Percentiles rank a stretch among this genome's conserved stretches.
Evolutionary conservation across 37 sponge, comb jelly and placozoan genomes (phyloP).

Genomic region (Bolinopsis microptera): DNA sequence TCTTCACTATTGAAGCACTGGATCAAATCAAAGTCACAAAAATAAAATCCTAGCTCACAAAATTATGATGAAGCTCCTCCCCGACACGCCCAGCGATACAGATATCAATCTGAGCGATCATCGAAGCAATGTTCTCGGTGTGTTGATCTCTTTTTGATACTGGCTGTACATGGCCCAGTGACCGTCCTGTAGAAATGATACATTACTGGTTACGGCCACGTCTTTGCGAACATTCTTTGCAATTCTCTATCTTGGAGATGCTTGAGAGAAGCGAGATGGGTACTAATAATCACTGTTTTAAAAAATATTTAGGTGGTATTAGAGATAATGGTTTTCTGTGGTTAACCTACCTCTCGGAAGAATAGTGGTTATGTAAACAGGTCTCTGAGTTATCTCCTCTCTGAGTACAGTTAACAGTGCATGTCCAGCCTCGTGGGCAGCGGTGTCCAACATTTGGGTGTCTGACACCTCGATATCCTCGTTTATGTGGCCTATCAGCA

Average conservation of each 20-base stretch:
- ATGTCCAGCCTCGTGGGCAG: constrained; percentile 59
- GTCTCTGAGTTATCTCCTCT: constrained; percentile 34
- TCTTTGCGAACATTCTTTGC: too few relatives aligned
- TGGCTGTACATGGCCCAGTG: constrained; percentile 53
- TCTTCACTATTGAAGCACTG: too few relatives aligned
- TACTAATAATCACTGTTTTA: too few relatives aligned
- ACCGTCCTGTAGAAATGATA: too few relatives aligned
- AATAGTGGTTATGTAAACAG: constrained; percentile 51
- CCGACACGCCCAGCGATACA: constrained; percentile 19
- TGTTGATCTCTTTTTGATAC: constrained; percentile 9
- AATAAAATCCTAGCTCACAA: constrained; percentile 33
- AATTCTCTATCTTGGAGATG: too few relatives aligned
- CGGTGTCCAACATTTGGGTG: not conserved
- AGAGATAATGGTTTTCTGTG: too few relatives aligned
- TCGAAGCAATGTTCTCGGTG: constrained; percentile 20
- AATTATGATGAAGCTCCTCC: constrained; percentile 24
- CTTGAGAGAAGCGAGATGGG: too few relatives aligned
- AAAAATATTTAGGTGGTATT: too few relatives aligned
- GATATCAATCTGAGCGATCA: constrained; percentile 49
- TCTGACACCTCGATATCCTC: constrained; percentile 31
- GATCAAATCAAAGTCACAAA: too few relatives aligned
- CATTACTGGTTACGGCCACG: too few relatives aligned
- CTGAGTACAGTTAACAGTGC: constrained; percentile 19
- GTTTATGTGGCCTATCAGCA: constrained; percentile 48
- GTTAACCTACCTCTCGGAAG: constrained; percentile 17